These are phyloP conservation scores for Teleiodes luculella DNA, from an alignment of 2,888 invertebrate genomes.

Conservation along the genomic window DNA sequence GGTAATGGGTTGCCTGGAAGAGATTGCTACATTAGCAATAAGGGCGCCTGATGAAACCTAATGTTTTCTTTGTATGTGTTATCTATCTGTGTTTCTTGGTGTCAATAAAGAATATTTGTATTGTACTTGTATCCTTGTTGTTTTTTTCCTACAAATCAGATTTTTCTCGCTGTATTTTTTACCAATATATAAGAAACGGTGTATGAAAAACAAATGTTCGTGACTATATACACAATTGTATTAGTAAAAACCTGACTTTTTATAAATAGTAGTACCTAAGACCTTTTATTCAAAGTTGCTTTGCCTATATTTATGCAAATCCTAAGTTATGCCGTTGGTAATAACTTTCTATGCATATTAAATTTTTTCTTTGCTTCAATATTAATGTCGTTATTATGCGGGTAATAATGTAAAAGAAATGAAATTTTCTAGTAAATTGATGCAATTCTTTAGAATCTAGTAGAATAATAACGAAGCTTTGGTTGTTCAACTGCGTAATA, in stretches of 20 bases:
- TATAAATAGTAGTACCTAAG: neutral
- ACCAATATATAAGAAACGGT: too few relatives aligned
- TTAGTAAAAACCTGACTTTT: neutral
- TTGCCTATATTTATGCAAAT: constrained; percentile 32
- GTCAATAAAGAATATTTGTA: too few relatives aligned
- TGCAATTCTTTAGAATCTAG: neutral
- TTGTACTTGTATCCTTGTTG: too few relatives aligned
- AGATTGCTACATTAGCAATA: too few relatives aligned
- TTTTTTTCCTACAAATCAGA: too few relatives aligned
- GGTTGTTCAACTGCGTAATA: too few relatives aligned
- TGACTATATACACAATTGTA: neutral
- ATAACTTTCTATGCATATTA: constrained; percentile 28
- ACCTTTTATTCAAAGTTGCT: too few relatives aligned
- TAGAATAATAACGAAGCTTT: neutral
- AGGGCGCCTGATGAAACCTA: too few relatives aligned
- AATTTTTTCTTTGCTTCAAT: constrained; percentile 9
- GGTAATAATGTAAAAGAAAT: neutral
- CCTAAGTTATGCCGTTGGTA: constrained; percentile 28
- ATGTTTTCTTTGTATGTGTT: too few relatives aligned
- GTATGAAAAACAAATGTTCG: neutral
- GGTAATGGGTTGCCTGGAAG: too few relatives aligned
- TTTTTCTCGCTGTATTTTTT: too few relatives aligned
- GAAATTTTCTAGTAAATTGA: neutral
- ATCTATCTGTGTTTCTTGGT: too few relatives aligned
- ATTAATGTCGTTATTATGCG: neutral